phyloP scores from a whole-genome alignment of 37 sponge, comb jelly and placozoan species.

The Chondrilla cf. caribensis region DNA sequence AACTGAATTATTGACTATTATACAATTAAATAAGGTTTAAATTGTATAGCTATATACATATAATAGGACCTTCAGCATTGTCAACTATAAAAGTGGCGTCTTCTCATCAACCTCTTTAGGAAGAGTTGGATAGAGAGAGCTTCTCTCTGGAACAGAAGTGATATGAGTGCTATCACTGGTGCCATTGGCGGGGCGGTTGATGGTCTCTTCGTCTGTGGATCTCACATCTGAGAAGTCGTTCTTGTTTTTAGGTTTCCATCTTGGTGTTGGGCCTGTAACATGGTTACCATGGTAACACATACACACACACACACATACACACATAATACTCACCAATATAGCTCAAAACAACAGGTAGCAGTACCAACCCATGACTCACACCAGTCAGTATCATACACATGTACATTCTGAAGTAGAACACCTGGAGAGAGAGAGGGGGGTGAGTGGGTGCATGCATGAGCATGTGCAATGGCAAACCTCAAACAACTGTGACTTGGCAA shows the following conservation, averaged over 20 bases:
- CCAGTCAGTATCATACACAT: slow-evolving; percentile 92
- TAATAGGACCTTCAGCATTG: too few relatives aligned
- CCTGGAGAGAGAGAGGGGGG: slow-evolving; percentile 3
- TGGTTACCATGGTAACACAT: not conserved
- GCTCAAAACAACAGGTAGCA: slow-evolving; percentile 91
- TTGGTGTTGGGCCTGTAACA: slow-evolving; percentile 8
- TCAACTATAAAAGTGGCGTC: not conserved
- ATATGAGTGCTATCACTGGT: too few relatives aligned
- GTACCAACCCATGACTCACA: slow-evolving; percentile 88
- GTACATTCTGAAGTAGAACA: slow-evolving; percentile 98
- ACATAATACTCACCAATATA: slow-evolving; percentile 75
- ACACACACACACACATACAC: slow-evolving; percentile 15
- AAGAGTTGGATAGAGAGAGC: slow-evolving; percentile 1
- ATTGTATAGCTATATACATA: too few relatives aligned
- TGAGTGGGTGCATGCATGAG: not conserved
- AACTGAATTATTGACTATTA: too few relatives aligned
- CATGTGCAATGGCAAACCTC: slow-evolving; percentile 24
- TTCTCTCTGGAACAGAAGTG: not conserved
- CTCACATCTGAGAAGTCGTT: not conserved
- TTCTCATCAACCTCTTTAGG: not conserved
- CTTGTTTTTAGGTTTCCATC: slow-evolving; percentile 12
- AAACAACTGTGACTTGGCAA: slow-evolving; percentile 96
- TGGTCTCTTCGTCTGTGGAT: not conserved
- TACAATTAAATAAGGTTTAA: too few relatives aligned
- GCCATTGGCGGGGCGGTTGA: not conserved